Conservation (phyloP, 2,113 vertebrate species). For the Gallinago media region DNA sequence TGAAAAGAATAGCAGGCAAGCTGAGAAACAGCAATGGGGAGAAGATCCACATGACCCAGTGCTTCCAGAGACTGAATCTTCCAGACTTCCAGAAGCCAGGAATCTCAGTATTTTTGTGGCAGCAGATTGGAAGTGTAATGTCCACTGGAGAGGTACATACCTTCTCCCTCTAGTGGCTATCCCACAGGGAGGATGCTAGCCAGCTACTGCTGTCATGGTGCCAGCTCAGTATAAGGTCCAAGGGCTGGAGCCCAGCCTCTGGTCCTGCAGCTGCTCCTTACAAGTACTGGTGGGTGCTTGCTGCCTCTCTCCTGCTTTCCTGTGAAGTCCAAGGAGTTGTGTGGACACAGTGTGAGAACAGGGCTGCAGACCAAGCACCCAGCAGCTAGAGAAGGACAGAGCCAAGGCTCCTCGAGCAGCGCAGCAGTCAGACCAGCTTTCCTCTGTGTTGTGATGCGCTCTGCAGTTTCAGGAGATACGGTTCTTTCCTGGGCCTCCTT, state of each 20-base stretch:
- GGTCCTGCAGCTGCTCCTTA: not conserved
- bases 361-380: not conserved
- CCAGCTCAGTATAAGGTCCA: not conserved
- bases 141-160: rapidly evolving
- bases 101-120: not conserved
- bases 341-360: not conserved
- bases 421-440: not conserved
- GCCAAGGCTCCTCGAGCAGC: not conserved
- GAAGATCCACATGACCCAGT: not conserved
- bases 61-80: not conserved
- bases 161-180: not conserved
- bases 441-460: not conserved
- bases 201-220: rapidly evolving
- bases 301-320: not conserved
- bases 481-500: not conserved
- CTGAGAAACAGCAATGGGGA: not conserved
- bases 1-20: not conserved
- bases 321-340: not conserved
- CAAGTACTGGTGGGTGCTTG: not conserved
- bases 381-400: not conserved
- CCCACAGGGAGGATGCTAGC: not conserved
- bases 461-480: not conserved
- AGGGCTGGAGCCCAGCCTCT: not conserved
- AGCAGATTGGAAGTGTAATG: rapidly evolving
- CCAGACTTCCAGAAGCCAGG: not conserved